Evolutionary conservation across 2,888 invertebrate species (phyloP), one percentile per base, ranked within the genome.

Genomic region (Drosophila subsilvestris): DNA sequence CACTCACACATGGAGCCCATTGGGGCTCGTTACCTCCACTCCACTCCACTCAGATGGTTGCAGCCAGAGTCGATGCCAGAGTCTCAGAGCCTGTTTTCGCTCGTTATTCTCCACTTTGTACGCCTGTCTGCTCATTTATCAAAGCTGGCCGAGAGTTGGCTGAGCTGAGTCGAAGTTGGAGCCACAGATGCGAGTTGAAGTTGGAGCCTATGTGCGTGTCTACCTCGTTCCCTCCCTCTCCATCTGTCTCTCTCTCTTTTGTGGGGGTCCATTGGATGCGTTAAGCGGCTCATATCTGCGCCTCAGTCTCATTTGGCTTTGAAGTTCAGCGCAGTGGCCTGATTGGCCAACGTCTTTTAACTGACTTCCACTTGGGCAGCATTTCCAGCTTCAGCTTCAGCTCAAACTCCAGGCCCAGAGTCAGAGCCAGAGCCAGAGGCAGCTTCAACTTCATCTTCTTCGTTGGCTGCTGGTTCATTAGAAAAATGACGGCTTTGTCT

Each of bases 251-350:
- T 62, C 29, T 74, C 22, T 62, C 47, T 71, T 50, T 62, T 50
- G 68, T 51, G 65, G 56, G 62, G 62, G 66, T 67, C 62, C 78
- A 69, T 76, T 71, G 70, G 63, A 71, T 87, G 81, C 85, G 87
- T 85, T 84, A 88, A 84, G 88, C 88, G 88, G 86, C 86, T 87
- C 82, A 79, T 69, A 87, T 76, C 76, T 81, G 69, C 70, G 70
- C 62, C 63, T 57, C 47, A 59, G 57, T 60, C 86, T 89, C 88
- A 89, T 89, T 76, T 84, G 81, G 78, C 90, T 90, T 90, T 90
- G 90, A 90, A 90, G 91, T 90, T 90, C 73, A 79, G 90, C 90
- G 90, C 90, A 80, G 80, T 84, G 82, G 90, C 89, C 83, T 91
- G 90, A 90, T 90, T 90, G 90, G 90, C 84, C 80, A 80, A 90